Evolutionary conservation across 2,113 vertebrate genomes (phyloP).

Genomic region (Thunnus maccoyii): DNA sequence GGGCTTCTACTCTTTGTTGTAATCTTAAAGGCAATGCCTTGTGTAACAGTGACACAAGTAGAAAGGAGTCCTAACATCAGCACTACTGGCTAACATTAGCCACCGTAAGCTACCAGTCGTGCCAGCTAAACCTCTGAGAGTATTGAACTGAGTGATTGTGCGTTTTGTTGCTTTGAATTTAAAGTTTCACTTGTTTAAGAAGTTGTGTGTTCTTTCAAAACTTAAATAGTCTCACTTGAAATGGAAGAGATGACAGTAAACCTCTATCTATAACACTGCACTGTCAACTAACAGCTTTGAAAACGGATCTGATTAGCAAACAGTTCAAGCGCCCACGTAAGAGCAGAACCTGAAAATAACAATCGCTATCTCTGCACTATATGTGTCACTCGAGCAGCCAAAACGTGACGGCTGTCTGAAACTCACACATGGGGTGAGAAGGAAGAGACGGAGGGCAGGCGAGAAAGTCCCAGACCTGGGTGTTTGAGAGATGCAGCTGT

Average conservation of each 20-base stretch:
- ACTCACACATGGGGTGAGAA: not conserved
- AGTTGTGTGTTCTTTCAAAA: not conserved
- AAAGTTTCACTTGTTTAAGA: not conserved
- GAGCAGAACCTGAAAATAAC: slow-evolving; percentile 44
- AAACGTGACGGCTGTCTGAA: not conserved
- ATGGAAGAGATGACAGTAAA: slow-evolving; percentile 3
- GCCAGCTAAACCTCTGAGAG: too few species aligned
- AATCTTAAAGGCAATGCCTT: too few species aligned
- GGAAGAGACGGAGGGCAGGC: slow-evolving; percentile 30
- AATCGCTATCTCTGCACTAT: slow-evolving; percentile 34
- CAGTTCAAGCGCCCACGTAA: not conserved
- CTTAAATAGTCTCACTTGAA: not conserved
- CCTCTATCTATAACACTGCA: not conserved
- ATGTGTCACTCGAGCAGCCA: slow-evolving; percentile 23
- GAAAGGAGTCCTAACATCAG: too few species aligned
- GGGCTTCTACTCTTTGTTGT: too few species aligned
- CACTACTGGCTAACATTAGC: too few species aligned
- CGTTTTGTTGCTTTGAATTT: not conserved
- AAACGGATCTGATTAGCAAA: slow-evolving; percentile 27
- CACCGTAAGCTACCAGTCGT: too few species aligned
- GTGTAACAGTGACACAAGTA: too few species aligned
- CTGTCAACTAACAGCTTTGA: not conserved
- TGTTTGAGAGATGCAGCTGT: slow-evolving; percentile 66
- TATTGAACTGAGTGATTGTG: too few species aligned
- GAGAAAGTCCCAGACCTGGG: slow-evolving; percentile 18